Evolutionary conservation across 2,797 vertebrate genomes (phyloP), one percentile per base, ranked within the genome.

Genomic region (Coreius guichenoti): DNA sequence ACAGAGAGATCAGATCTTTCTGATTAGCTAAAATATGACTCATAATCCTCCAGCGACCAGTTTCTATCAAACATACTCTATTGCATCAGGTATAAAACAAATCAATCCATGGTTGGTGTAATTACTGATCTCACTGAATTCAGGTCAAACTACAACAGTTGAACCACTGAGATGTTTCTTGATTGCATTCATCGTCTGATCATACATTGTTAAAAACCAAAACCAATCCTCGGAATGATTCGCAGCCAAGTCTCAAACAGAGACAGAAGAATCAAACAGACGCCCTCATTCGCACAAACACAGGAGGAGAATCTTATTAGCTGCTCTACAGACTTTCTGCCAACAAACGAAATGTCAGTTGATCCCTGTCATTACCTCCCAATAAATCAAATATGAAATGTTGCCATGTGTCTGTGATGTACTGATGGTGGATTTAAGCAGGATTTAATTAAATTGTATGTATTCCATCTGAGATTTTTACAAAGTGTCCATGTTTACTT

Each of bases 401-500:
- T 85, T 80, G 83, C 70, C 72, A 61, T 26, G 26, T 83, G 75
- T 77, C 73, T 88, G 33, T 77, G 83, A 75, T 82, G 73, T 45
- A 86, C 80, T 82, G 86, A 87, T 76, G 74, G 47, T 39, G 77
- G 74, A 72, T 84, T 86, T 51, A 29, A 73, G 58, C 16, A 47
- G 70, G 81, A 84, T 70, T 85, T 73, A 67, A 87, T 82, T 81
- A 82, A 87, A 85, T 63, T 81, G 77, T 70, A 87, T 94, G 93
- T 93, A 94, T 93, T 93, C 51, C 23, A 49, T 82, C 80, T 93
- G 92, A 89, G 93, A 94, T 95, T 91, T 93, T 94, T 93, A 92
- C 94, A 87, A 81, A 88, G 78, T 82, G 69, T 82, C 86, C 69
- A 80, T 83, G 63, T 88, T 82, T 84, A 88, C 80, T 94, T 93